Evolutionary conservation across 2,797 vertebrate genomes (phyloP), one percentile per base, ranked within the genome.

Genomic region (Melanotaenia parkinsoni): DNA sequence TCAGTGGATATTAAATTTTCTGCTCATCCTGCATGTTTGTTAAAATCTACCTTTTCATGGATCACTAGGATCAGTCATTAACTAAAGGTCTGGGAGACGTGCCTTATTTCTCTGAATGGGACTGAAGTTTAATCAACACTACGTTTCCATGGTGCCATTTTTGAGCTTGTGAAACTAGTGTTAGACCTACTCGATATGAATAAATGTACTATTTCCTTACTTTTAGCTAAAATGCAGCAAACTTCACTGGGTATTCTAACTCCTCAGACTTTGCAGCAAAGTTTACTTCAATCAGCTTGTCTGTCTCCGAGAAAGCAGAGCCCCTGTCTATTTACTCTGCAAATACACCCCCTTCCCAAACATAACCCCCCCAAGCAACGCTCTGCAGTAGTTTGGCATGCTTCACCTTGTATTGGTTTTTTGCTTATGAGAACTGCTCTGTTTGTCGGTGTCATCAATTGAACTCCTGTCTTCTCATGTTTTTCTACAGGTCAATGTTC

Each of bases 401-500:
- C 22, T 83, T 76, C 53, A 33, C 43, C 30, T 5, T 11, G 0
- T 28, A 13, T 69, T 58, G 33, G 62, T 58, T 22, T 20, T 59
- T 47, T 14, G 65, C 67, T 38, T 58, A 9, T 77, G 54, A 83
- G 61, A 68, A 56, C 63, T 43, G 64, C 66, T 74, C 62, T 76
- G 72, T 86, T 65, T 60, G 38, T 32, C 20, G 32, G n/a, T 47
- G 35, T 70, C 63, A 70, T 58, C 22, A 30, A 62, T 72, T 87
- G 66, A 85, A 66, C 70, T 64, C 51, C 24, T 33, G 13, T 54
- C 64, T 61, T 70, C 24, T 77, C 33, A 0, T 85, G 30, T 86
- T 70, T 83, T 45, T 72, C 68, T 72, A 12, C 86, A 99, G 98
- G 94, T 99, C 93, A 99, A 98, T 1, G 97, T 99, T 81, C 97